These are phyloP conservation scores for Bucorvus abyssinicus DNA, from an alignment of 2,797 vertebrate genomes.

Conservation along the genomic window DNA sequence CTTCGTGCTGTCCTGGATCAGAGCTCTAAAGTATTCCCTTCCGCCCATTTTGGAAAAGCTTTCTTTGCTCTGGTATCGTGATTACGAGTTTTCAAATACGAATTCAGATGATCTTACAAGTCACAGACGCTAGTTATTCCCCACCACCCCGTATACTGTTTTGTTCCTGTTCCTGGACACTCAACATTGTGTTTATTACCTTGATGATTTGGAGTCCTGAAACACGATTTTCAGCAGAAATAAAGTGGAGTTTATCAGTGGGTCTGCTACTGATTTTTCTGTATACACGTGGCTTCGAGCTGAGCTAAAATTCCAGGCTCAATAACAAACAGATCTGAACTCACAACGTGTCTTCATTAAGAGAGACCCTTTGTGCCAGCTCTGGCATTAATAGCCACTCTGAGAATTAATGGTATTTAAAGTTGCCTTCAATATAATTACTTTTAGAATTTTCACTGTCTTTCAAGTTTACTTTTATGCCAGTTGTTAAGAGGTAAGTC, in stretches of 20 bases:
- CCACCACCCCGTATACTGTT: not conserved
- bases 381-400: constrained; percentile 41
- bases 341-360: constrained; percentile 18
- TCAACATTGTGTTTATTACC: not conserved
- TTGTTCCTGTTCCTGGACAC: constrained; percentile 9
- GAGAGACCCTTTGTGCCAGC: not conserved
- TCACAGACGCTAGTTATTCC: not conserved
- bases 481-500: constrained; percentile 4
- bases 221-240: not conserved
- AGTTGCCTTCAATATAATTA: not conserved
- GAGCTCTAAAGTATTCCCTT: constrained; percentile 31
- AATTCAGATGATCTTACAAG: not conserved
- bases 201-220: not conserved
- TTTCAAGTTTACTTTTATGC: constrained; percentile 11
- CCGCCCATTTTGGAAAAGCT: not conserved
- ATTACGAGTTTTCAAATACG: not conserved
- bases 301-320: constrained; percentile 33
- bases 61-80: not conserved
- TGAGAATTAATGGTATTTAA: not conserved
- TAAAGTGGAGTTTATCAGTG: constrained; percentile 21
- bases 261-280: constrained; percentile 39
- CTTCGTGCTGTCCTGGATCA: not conserved
- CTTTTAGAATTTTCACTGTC: not conserved
- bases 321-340: constrained; percentile 49
- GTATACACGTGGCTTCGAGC: constrained; percentile 24